Conservation (phyloP, 1,140 invertebrate genomes). For the Halotydeus destructor region DNA sequence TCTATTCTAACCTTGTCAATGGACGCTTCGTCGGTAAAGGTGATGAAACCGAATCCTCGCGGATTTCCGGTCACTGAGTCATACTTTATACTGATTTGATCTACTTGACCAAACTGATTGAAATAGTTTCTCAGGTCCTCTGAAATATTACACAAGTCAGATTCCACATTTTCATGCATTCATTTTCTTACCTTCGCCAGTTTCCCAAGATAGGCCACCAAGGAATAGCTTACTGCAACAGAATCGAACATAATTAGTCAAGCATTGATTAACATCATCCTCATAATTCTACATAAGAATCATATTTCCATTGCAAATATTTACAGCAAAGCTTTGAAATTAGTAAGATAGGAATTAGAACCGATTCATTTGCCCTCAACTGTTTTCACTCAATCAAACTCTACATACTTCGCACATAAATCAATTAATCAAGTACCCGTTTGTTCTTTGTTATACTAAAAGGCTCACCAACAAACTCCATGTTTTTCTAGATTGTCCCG, state of each 20-base stretch:
- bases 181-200: conserved; percentile 65
- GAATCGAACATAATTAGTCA: too few species aligned
- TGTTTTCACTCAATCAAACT: too few species aligned
- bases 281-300: too few species aligned
- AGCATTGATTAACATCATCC: not conserved
- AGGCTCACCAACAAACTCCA: too few species aligned
- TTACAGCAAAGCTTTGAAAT: too few species aligned
- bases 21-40: conserved; percentile 64
- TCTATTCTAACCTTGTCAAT: conserved; percentile 55
- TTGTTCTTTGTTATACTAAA: too few species aligned
- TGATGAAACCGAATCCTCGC: conserved; percentile 82
- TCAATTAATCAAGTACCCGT: too few species aligned
- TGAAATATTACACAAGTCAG: conserved; percentile 31
- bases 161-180: conserved; percentile 18
- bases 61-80: conserved; percentile 71
- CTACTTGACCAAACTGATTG: conserved; percentile 65
- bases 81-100: conserved; percentile 81
- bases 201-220: conserved; percentile 90
- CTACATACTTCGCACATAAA: too few species aligned
- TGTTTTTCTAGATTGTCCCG: too few species aligned
- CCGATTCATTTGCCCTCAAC: too few species aligned
- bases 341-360: too few species aligned
- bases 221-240: conserved; percentile 89
- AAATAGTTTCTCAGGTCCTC: conserved; percentile 83
- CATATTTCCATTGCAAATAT: too few species aligned